phyloP scores from a whole-genome alignment of 2,797 vertebrate species.

The Acrossocheilus wenchowensis region DNA sequence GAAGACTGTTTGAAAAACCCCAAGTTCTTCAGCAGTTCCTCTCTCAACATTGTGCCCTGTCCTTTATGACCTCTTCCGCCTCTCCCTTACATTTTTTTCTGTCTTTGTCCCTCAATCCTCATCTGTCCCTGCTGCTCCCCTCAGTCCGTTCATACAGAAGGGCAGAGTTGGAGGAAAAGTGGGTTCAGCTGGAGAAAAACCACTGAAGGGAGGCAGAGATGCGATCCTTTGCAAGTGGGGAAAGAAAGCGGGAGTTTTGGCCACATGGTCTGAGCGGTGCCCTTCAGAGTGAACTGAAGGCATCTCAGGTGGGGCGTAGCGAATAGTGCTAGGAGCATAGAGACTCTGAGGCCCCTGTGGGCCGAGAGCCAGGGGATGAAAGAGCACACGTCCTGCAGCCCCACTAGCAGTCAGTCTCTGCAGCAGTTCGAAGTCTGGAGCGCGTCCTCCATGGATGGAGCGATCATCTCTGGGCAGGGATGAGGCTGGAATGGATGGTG shows the following conservation, averaged over 20 bases:
- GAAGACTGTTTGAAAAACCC: slow-evolving; percentile 55
- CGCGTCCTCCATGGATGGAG: slow-evolving; percentile 63
- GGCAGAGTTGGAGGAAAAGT: slow-evolving; percentile 84
- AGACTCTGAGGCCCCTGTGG: slow-evolving; percentile 83
- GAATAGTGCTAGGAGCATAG: slow-evolving; percentile 89
- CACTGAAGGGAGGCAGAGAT: slow-evolving; percentile 82
- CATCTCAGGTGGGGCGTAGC: slow-evolving; percentile 88
- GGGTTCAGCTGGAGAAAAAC: slow-evolving; percentile 82
- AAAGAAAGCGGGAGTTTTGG: slow-evolving; percentile 79
- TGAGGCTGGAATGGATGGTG: slow-evolving; percentile 79
- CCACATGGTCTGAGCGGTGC: slow-evolving; percentile 66
- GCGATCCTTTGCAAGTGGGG: slow-evolving; percentile 88
- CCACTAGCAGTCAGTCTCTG: slow-evolving; percentile 80
- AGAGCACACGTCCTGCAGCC: slow-evolving; percentile 83
- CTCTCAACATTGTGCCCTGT: slow-evolving; percentile 34
- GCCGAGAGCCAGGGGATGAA: slow-evolving; percentile 81
- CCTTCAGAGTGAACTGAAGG: slow-evolving; percentile 78
- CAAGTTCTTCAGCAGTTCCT: slow-evolving; percentile 24
- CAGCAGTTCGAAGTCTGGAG: slow-evolving; percentile 80
- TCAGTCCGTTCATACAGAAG: slow-evolving; percentile 85
- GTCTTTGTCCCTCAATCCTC: slow-evolving; percentile 73
- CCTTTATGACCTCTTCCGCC: background rate
- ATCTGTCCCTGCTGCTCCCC: slow-evolving; percentile 79
- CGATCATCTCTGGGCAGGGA: slow-evolving; percentile 79
- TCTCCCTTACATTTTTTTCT: slow-evolving; percentile 28